Percentiles rank a stretch among this genome's conserved stretches.
Conservation (phyloP, 1,140 invertebrate species). For the Dreissena rostriformis region DNA sequence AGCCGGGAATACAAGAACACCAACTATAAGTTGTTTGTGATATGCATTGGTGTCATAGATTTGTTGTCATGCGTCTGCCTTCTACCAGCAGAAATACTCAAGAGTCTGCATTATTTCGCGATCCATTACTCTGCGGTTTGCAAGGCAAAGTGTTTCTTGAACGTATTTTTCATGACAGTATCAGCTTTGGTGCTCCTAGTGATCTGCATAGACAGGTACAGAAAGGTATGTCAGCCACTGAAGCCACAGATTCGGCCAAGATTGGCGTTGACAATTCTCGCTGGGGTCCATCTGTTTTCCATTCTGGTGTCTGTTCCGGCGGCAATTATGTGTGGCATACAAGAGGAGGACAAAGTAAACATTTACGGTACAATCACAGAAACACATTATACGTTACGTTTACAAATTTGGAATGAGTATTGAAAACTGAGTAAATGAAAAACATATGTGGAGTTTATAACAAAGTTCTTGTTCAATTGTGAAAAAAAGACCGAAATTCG, state of each 20-base stretch:
- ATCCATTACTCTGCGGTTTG: neutral
- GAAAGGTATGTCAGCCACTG: slow-evolving; percentile 41
- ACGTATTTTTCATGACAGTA: neutral
- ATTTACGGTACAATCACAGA: slow-evolving; percentile 12
- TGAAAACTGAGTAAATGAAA: neutral
- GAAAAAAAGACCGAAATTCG: too few species aligned
- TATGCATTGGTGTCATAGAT: slow-evolving; percentile 4
- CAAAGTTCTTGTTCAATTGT: neutral
- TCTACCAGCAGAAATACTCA: slow-evolving; percentile 4
- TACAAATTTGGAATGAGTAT: slow-evolving; percentile 31
- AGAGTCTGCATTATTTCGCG: neutral
- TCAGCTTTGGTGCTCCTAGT: neutral
- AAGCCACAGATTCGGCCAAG: slow-evolving; percentile 34
- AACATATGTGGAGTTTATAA: too few species aligned
- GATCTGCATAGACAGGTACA: slow-evolving; percentile 17
- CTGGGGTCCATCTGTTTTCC: slow-evolving; percentile 4
- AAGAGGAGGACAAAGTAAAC: neutral
- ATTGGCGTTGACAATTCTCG: neutral
- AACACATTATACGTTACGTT: neutral
- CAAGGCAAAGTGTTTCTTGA: slow-evolving; percentile 24
- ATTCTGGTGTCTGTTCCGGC: slow-evolving; percentile 28
- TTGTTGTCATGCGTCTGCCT: slow-evolving; percentile 21
- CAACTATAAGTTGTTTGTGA: slow-evolving; percentile 19
- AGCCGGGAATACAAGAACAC: slow-evolving; percentile 7
- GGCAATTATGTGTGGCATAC: slow-evolving; percentile 39